Evolutionary conservation across 2,113 vertebrate species (phyloP), one percentile per base, ranked within the genome.

Genomic region (Laticauda colubrina): DNA sequence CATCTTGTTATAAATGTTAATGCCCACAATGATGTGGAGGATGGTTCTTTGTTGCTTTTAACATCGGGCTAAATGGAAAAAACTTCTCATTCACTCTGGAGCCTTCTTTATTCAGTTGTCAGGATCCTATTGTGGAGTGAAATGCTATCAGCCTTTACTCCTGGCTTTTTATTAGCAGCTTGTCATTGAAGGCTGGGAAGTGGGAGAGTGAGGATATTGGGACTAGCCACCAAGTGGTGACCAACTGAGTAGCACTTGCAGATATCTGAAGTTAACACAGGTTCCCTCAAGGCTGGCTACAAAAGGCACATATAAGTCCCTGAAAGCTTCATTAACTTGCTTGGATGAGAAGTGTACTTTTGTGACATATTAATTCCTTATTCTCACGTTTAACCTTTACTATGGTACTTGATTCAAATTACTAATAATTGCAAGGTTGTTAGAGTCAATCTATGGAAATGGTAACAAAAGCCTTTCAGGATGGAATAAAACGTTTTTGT

Each of bases 291-390:
- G 56, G 59, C 92, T 91, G 92, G 0, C 86, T 90, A 64, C 94
- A 96, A 92, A 97, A 96, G 96, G 90, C 95, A 94, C 95, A 94
- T 96, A 34, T 85, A 95, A 94, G 94, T 96, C 94, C 95, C 94
- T 15, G 39, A 89, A 95, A 97, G 97, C 95, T 96, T 97, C 97
- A 96, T 97, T 97, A 97, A 94, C 95, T 97, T 96, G 91, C 97
- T 96, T 96, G 96, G 97, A 97, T 93, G 75, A 91, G 88, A 34
- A 87, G 91, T 75, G 88, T 93, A 96, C 97, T 97, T 59, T 95
- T 97, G 96, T 97, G 98, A 98, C 97, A 97, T 97, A 96, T 97
- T 97, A 98, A 98, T 94, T 96, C 94, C 96, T 97, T 96, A 96
- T 55, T 95, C 97, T 91, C 69, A 89, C 89, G 95, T 96, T 91